Evolutionary conservation across 2,797 vertebrate genomes (phyloP).

Genomic region (Anomalospiza imberbis): DNA sequence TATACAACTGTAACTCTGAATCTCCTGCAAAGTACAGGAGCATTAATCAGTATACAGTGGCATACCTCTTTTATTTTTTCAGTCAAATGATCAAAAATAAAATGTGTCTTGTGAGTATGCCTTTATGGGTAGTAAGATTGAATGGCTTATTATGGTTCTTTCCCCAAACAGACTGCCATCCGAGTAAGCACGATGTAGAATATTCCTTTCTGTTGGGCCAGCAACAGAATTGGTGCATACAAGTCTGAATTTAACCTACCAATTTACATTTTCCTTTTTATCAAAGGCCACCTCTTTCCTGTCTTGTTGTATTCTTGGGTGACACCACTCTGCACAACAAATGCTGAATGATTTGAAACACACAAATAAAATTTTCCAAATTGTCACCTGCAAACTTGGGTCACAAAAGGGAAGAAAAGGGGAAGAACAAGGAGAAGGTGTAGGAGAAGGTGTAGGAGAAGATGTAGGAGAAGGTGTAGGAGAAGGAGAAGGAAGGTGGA

Average conservation of each 20-base stretch:
- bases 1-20: neutral
- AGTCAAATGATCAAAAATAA: neutral
- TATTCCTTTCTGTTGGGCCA: neutral
- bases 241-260: neutral
- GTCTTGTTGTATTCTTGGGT: neutral
- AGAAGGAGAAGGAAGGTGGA: neutral
- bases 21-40: neutral
- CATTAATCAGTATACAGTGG: neutral
- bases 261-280: neutral
- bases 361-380: neutral
- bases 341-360: neutral
- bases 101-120: neutral
- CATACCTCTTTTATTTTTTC: neutral
- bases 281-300: neutral
- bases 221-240: neutral
- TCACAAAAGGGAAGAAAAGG: neutral
- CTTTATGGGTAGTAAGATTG: neutral
- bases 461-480: too few relatives aligned
- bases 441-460: neutral
- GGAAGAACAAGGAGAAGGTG: neutral
- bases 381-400: neutral
- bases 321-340: neutral
- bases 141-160: neutral
- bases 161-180: neutral
- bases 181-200: fast-evolving